Evolutionary conservation across 35 echinoderm and acorn worm species (phyloP).

Genomic region (Acanthaster planci): DNA sequence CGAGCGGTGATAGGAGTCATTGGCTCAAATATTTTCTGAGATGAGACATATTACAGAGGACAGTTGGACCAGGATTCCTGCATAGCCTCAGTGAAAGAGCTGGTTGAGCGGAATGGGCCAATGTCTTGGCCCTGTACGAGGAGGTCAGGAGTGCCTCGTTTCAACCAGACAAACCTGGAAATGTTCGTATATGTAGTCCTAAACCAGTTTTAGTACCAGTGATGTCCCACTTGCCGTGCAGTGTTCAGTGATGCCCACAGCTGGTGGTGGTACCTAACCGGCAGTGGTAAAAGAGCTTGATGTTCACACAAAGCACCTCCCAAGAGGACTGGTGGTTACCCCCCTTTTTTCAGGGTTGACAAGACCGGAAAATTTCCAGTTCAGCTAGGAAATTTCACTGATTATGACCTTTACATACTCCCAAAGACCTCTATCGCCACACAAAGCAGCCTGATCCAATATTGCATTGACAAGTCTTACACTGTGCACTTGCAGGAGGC

Average conservation of each 20-base stretch:
- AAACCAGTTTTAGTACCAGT: slow-evolving; percentile 45
- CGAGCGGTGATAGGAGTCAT: slow-evolving; percentile 40
- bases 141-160: neutral
- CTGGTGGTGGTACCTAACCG: neutral
- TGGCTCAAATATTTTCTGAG: slow-evolving; percentile 22
- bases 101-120: slow-evolving; percentile 1
- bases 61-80: neutral
- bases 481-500: too few species aligned
- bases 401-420: slow-evolving; percentile 51
- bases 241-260: slow-evolving; percentile 17
- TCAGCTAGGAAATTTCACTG: slow-evolving; percentile 41
- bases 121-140: slow-evolving; percentile 68
- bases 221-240: slow-evolving; percentile 9
- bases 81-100: neutral
- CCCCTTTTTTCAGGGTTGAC: slow-evolving; percentile 32
- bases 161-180: neutral
- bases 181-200: slow-evolving; percentile 35
- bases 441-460: too few species aligned
- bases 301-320: slow-evolving; percentile 22
- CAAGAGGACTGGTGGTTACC: slow-evolving; percentile 42
- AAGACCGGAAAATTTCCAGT: slow-evolving; percentile 50
- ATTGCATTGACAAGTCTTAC: neutral
- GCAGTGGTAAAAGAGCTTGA: slow-evolving; percentile 42
- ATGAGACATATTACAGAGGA: neutral
- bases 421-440: slow-evolving; percentile 13